Percentiles rank a stretch among this genome's conserved stretches.
Evolutionary conservation across 1,140 invertebrate genomes (phyloP).

Genomic region (Batillaria attramentaria): DNA sequence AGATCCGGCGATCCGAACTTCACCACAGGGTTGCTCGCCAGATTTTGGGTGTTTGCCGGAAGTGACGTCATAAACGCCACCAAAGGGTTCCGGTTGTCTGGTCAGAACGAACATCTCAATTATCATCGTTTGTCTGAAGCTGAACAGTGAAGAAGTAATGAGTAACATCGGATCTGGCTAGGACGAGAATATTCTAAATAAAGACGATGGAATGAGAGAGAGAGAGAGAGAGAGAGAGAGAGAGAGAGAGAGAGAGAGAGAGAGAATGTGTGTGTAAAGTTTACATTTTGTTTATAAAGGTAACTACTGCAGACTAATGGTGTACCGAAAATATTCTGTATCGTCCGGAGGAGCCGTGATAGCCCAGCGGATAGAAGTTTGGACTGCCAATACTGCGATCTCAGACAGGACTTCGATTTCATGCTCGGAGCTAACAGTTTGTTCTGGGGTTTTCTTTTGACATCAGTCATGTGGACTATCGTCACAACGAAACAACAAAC

Average conservation of each 20-base stretch:
- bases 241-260: constrained; percentile 2
- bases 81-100: neutral
- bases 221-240: constrained; percentile 7
- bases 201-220: neutral
- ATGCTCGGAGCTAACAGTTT: neutral
- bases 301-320: neutral
- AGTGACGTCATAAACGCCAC: neutral
- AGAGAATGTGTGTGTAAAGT: neutral
- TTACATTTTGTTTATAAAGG: neutral
- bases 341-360: too few relatives aligned
- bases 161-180: neutral
- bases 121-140: too few relatives aligned
- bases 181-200: neutral
- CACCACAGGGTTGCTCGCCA: neutral
- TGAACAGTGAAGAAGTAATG: too few relatives aligned
- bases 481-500: too few relatives aligned
- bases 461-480: neutral
- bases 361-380: too few relatives aligned
- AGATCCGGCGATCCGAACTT: neutral
- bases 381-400: too few relatives aligned
- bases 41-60: neutral
- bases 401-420: too few relatives aligned
- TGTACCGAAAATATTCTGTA: too few relatives aligned
- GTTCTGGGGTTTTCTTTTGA: neutral
- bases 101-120: too few relatives aligned